Conservation (phyloP, 2,797 vertebrate species). For the Corythornis leucogaster region DNA sequence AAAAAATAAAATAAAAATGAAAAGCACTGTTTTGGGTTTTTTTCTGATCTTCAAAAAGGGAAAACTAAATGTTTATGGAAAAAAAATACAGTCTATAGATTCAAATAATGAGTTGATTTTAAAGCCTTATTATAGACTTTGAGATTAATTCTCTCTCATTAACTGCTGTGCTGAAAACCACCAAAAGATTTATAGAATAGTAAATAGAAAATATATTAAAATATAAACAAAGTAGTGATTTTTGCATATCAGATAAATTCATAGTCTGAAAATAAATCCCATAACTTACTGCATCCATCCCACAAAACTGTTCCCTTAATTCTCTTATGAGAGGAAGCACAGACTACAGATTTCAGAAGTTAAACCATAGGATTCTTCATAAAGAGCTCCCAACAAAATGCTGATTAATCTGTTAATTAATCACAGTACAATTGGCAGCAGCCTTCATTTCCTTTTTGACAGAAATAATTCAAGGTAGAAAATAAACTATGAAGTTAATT, state of each 20-base stretch:
- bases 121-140: neutral
- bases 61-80: neutral
- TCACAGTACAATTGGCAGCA: neutral
- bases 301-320: neutral
- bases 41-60: neutral
- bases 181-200: neutral
- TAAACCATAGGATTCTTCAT: neutral
- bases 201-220: neutral
- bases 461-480: neutral
- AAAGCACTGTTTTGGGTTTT: neutral
- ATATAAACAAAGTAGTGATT: neutral
- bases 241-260: neutral
- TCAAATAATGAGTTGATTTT: neutral
- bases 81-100: neutral
- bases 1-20: neutral
- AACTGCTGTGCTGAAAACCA: neutral
- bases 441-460: neutral
- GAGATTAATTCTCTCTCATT: neutral
- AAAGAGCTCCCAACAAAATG: neutral
- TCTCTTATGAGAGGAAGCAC: neutral
- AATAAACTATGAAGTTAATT: neutral
- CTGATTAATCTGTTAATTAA: neutral
- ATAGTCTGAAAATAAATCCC: neutral
- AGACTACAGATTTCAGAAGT: neutral
- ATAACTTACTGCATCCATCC: neutral